Evolutionary conservation across 1,140 invertebrate genomes (phyloP), one percentile per base, ranked within the genome.

Genomic region (Sitobion miscanthi): DNA sequence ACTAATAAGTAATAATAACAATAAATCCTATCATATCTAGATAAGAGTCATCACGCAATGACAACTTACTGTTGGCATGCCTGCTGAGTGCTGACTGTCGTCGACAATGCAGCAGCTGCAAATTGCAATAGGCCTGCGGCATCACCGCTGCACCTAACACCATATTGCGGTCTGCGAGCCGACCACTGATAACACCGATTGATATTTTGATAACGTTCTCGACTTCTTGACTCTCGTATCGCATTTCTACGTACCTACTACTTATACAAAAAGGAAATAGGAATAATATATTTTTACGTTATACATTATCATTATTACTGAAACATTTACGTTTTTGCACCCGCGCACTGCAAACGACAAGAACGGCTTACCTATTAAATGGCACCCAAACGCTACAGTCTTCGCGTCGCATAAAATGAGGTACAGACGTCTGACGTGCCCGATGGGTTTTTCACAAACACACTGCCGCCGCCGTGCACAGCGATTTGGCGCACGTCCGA

Each of bases 361-460:
- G n/a, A 69, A 69, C 62, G 30, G 25, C 62, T 14, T 69, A 69
- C 30, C 30, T 77, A 77, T 77, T 77, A n/a, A n/a, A 17, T 77
- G 62, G 62, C n/a, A n/a, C 14, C 62, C 14, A 77, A 77, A 77
- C 62, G 14, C n/a, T 77, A 77, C 30, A 77, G 62, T n/a, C 62
- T 77, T 77, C 62, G 62, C n/a, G 25, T 47, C 9, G 62, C 21
- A 88, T 54, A 57, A 57, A 89, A 89, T 89, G 88, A 89, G 88
- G 88, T 89, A 89, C 87, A 89, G 54, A 57, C 21, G 49, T 7
- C 30, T 30, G n/a, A 17, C 47, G 17, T 77, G n/a, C 62, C 30
- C 17, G 11, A 30, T n/a, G 45, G 3, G 25, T 86, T 42, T 30
- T 35, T 17, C 85, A 20, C 25, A 17, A 77, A 17, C 45, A 38